These are phyloP conservation scores for Cyrtorhinus lividipennis DNA, from an alignment of 1,140 invertebrate genomes.

Conservation along the genomic window DNA sequence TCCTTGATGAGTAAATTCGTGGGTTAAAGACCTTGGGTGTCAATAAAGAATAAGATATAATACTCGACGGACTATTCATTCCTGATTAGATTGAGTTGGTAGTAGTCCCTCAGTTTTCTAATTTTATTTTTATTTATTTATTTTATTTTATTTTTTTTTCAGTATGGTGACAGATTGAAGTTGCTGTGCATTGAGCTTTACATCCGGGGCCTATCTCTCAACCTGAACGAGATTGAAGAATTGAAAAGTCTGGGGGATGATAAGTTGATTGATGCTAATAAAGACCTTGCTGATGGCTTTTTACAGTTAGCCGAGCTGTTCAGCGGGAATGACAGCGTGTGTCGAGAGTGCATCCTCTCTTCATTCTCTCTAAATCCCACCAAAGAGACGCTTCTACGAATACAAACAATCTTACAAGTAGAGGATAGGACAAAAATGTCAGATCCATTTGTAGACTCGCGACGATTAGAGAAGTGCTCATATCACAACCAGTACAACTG, in stretches of 20 bases:
- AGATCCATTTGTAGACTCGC: background rate
- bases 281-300: background rate
- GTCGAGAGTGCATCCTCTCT: background rate
- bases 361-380: constrained; percentile 28
- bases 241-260: constrained; percentile 33
- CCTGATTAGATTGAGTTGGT: no score
- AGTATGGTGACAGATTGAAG: constrained; percentile 43
- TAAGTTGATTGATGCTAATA: background rate
- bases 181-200: constrained; percentile 54
- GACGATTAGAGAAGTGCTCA: background rate
- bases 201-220: constrained; percentile 51
- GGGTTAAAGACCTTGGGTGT: no score
- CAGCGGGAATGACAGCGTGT: background rate
- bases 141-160: constrained; percentile 19
- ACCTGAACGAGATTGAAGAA: constrained; percentile 57
- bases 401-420: background rate
- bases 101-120: no score
- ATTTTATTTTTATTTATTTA: no score
- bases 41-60: background rate
- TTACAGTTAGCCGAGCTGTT: background rate
- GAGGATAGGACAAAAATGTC: background rate
- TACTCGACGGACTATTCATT: background rate
- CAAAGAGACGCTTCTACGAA: background rate
- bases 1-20: background rate
- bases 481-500: constrained; percentile 1